A percentile compares a stretch with the other conserved stretches of the same genome.
Evolutionary conservation across 2,797 vertebrate species (phyloP).

Genomic region (Spinibarbus caldwelli): DNA sequence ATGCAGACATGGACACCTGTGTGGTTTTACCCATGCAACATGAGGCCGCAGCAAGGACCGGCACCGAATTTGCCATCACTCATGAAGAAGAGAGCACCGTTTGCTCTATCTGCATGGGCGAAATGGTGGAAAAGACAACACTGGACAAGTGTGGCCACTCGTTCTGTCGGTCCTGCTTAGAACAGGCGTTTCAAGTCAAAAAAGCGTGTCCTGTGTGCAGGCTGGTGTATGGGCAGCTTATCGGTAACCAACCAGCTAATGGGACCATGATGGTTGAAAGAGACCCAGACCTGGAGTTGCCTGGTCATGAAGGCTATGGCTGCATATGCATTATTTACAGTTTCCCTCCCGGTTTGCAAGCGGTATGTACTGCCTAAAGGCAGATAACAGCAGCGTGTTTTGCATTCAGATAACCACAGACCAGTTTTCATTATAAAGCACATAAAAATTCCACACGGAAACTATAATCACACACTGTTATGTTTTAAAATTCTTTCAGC

Average conservation of each 20-base stretch:
- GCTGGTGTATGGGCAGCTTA: constrained; percentile 90
- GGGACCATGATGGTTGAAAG: constrained; percentile 92
- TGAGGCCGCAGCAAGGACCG: constrained; percentile 74
- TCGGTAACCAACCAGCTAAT: constrained; percentile 93
- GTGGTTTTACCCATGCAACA: constrained; percentile 73
- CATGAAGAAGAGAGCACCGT: constrained; percentile 80
- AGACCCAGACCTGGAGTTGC: constrained; percentile 87
- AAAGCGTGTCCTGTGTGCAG: constrained; percentile 93
- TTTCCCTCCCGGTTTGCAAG: constrained; percentile 92
- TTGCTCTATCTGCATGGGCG: constrained; percentile 94
- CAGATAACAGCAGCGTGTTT: background rate
- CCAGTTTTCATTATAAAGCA: background rate
- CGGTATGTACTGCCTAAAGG: constrained; percentile 78
- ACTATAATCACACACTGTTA: background rate
- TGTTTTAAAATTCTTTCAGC: constrained; percentile 70
- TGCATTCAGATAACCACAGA: background rate
- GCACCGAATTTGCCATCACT: constrained; percentile 64
- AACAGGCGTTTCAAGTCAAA: constrained; percentile 91
- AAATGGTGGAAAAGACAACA: constrained; percentile 89
- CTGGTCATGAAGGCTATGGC: constrained; percentile 89
- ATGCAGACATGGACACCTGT: constrained; percentile 78
- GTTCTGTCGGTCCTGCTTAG: constrained; percentile 90
- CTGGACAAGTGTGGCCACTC: constrained; percentile 91
- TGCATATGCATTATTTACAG: constrained; percentile 95
- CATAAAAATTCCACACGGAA: background rate